These are phyloP conservation scores for Pachliopta kotzebuea DNA, from an alignment of 2,888 invertebrate genomes.

Conservation along the genomic window DNA sequence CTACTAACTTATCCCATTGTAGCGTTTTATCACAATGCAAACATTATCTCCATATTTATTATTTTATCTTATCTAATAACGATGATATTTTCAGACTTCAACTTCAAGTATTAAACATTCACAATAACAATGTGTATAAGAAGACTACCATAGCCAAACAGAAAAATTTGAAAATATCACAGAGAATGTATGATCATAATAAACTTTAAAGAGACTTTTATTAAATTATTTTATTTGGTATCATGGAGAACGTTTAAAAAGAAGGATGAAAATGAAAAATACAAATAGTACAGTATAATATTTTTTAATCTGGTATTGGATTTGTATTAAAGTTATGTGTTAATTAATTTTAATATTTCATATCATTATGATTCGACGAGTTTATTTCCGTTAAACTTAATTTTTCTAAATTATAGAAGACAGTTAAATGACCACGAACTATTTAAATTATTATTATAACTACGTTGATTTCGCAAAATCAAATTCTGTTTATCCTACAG, in stretches of 20 bases:
- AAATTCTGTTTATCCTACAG: too few relatives aligned
- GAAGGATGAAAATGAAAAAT: background rate
- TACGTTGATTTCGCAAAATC: too few relatives aligned
- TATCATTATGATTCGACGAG: too few relatives aligned
- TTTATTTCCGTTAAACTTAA: too few relatives aligned
- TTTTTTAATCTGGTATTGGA: too few relatives aligned
- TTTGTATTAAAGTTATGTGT: too few relatives aligned
- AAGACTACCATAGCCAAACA: conserved; percentile 5
- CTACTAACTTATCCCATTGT: conserved; percentile 59
- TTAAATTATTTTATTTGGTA: background rate
- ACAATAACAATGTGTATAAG: conserved; percentile 29
- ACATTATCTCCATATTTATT: conserved; percentile 42
- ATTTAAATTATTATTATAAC: too few relatives aligned
- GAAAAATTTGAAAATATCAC: background rate
- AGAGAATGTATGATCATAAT: background rate
- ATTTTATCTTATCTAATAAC: conserved; percentile 54
- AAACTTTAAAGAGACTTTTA: too few relatives aligned
- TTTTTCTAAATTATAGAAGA: too few relatives aligned
- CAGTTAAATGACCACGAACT: too few relatives aligned
- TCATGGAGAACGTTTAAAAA: background rate
- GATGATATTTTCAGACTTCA: conserved; percentile 14
- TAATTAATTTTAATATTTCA: too few relatives aligned
- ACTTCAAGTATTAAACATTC: conserved; percentile 16
- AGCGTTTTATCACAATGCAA: conserved; percentile 59
- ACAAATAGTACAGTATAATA: too few relatives aligned